Conservation (phyloP, 1,140 invertebrate genomes). For the Latrodectus geometricus region DNA sequence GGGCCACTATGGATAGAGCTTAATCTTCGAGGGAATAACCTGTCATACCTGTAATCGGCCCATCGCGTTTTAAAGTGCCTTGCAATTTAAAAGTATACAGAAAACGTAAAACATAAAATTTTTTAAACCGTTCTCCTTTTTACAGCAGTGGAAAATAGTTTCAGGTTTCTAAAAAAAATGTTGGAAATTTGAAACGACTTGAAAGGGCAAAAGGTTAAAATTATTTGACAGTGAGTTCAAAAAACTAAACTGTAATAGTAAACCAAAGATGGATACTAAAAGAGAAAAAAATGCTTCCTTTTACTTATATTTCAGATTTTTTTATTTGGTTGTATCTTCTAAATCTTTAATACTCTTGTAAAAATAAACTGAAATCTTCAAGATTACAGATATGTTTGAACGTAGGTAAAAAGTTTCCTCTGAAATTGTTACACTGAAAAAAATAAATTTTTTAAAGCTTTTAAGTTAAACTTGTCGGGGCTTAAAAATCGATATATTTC, state of each 20-base stretch:
- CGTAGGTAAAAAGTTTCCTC: too few species aligned
- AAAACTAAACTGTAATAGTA: background rate
- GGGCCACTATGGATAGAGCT: constrained; percentile 19
- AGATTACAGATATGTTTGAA: too few species aligned
- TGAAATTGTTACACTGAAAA: too few species aligned
- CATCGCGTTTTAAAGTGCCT: constrained; percentile 53
- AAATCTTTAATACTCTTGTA: background rate
- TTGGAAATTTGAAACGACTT: constrained; percentile 12
- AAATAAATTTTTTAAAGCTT: too few species aligned
- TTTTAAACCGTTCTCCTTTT: background rate
- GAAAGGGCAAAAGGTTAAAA: constrained; percentile 12
- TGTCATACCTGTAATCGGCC: constrained; percentile 57
- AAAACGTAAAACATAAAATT: constrained; percentile 9
- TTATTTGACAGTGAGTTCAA: background rate
- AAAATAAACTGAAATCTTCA: background rate
- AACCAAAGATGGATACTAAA: background rate
- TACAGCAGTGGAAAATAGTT: background rate
- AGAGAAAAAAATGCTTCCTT: background rate
- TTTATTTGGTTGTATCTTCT: background rate
- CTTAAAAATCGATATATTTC: too few species aligned
- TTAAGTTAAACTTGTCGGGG: too few species aligned
- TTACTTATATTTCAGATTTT: background rate
- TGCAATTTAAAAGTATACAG: constrained; percentile 57
- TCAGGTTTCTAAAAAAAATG: background rate
- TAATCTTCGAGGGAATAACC: constrained; percentile 59